Percentiles rank a stretch among this genome's conserved stretches.
phyloP scores from a whole-genome alignment of 2,113 vertebrate genomes.

The Pogonocichla stellata region DNA sequence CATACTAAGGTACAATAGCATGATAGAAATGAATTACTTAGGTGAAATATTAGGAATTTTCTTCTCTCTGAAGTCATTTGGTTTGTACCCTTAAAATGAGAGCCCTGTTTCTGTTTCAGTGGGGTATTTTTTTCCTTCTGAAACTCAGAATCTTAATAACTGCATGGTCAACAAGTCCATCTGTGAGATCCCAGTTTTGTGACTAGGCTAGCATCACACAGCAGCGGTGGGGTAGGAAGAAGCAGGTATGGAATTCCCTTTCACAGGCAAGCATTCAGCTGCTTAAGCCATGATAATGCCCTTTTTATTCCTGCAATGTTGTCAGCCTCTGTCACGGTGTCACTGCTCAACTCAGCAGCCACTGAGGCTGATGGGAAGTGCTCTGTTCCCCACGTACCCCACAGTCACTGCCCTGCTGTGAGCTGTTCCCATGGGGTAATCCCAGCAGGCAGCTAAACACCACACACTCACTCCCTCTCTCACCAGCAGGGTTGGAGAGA shows the following conservation, averaged over 20 bases:
- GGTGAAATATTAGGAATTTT: not conserved
- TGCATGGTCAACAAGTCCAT: not conserved
- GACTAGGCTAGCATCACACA: not conserved
- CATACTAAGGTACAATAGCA: not conserved
- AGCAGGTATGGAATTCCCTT: not conserved
- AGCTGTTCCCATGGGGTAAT: not conserved
- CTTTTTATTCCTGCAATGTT: not conserved
- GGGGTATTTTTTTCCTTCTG: not conserved
- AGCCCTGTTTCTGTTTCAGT: not conserved
- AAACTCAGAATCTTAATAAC: not conserved
- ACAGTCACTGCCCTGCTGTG: rapidly evolving
- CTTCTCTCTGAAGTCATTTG: not conserved
- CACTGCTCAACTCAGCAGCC: not conserved
- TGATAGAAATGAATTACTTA: not conserved
- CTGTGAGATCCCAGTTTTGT: not conserved
- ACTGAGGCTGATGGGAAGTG: not conserved
- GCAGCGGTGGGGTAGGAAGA: not conserved
- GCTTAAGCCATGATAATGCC: not conserved
- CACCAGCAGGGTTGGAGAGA: not conserved
- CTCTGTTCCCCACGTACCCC: not conserved
- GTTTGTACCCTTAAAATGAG: not conserved
- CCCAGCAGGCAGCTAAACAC: not conserved
- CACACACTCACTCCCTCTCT: not conserved
- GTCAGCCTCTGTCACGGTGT: not conserved
- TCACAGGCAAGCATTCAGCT: not conserved